Evolutionary conservation across 2,797 vertebrate species (phyloP).

Genomic region (Tapirus indicus): DNA sequence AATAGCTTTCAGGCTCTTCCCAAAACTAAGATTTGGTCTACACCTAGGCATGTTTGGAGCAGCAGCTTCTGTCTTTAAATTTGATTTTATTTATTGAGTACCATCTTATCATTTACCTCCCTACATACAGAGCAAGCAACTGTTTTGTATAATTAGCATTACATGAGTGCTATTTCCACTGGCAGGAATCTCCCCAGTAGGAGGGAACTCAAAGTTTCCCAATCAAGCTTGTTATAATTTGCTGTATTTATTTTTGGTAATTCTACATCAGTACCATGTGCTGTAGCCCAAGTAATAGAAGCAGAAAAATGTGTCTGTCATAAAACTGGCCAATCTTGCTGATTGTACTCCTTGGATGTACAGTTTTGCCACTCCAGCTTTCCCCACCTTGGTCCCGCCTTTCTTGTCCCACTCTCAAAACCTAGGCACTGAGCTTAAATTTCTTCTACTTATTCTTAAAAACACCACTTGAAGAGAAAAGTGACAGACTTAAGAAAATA

Average conservation of each 20-base stretch:
- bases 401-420: neutral
- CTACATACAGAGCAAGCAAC: constrained; percentile 18
- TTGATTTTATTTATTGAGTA: constrained; percentile 45
- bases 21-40: constrained; percentile 4
- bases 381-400: neutral
- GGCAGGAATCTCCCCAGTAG: neutral
- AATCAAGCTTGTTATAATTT: constrained; percentile 51
- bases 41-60: neutral
- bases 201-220: constrained; percentile 37
- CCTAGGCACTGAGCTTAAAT: neutral
- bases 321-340: neutral
- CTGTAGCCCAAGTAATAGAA: neutral
- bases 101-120: constrained; percentile 14
- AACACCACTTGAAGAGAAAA: neutral
- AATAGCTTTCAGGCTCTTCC: neutral
- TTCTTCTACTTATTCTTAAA: neutral
- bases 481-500: constrained; percentile 4
- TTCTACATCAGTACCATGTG: constrained; percentile 36
- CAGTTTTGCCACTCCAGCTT: neutral
- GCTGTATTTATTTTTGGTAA: constrained; percentile 52
- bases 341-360: neutral
- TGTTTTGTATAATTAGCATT: constrained; percentile 44
- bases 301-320: neutral
- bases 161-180: constrained; percentile 33
- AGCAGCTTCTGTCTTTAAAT: constrained; percentile 10